These are phyloP conservation scores for Ibycter americanus DNA, from an alignment of 2,797 vertebrate species.

Conservation along the genomic window DNA sequence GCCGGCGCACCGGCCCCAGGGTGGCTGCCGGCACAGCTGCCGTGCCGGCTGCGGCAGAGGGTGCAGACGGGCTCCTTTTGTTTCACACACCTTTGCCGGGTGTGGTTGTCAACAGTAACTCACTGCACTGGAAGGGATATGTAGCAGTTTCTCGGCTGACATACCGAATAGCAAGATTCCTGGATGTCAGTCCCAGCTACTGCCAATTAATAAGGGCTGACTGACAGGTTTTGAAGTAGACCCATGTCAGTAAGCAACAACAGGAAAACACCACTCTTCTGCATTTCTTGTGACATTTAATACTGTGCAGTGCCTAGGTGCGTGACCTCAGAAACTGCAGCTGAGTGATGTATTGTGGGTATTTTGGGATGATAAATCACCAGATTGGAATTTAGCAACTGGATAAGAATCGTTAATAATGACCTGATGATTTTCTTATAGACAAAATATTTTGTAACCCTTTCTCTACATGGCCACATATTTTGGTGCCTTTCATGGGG, in stretches of 20 bases:
- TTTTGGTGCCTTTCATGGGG: neutral
- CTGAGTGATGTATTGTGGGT: neutral
- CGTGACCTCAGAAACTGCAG: neutral
- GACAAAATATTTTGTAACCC: neutral
- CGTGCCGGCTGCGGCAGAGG: accelerated
- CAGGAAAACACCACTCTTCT: neutral
- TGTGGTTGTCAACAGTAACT: accelerated
- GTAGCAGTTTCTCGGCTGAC: neutral
- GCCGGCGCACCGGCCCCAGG: accelerated
- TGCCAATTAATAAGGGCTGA: neutral
- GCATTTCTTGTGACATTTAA: neutral
- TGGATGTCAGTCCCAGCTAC: neutral
- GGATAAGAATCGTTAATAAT: neutral
- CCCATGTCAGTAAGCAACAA: accelerated
- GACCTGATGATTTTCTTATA: neutral
- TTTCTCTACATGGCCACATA: neutral
- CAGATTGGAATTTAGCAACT: neutral
- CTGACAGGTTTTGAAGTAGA: neutral
- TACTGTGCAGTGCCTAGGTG: neutral
- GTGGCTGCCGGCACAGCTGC: neutral
- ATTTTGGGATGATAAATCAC: neutral
- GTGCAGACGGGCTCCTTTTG: accelerated
- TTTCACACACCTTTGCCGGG: neutral
- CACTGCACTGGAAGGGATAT: neutral
- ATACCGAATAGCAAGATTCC: neutral